A percentile compares a stretch with the other conserved stretches of the same genome.
Evolutionary conservation across 2,888 invertebrate genomes (phyloP).

Genomic region (Omphaloscelis lunosa): DNA sequence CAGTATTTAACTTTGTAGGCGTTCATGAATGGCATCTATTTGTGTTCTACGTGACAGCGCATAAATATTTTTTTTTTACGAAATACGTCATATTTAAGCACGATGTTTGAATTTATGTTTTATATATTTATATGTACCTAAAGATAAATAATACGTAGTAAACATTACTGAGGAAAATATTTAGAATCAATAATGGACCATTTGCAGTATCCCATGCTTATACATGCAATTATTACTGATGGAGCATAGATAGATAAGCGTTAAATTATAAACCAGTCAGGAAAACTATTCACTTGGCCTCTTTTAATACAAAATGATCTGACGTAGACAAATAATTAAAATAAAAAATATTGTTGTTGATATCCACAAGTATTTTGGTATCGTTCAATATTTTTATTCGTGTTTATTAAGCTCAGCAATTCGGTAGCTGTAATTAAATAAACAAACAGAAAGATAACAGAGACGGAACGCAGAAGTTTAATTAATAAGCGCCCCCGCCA

Average conservation of each 20-base stretch:
- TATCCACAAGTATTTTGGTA: constrained; percentile 5
- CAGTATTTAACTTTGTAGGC: constrained; percentile 24
- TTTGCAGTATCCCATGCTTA: not conserved
- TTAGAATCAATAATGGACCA: not conserved
- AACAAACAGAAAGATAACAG: constrained; percentile 38
- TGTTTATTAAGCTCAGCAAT: constrained; percentile 22
- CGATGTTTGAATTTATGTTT: not conserved
- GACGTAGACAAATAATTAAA: not conserved
- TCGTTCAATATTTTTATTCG: constrained; percentile 10
- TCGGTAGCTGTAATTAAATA: constrained; percentile 38
- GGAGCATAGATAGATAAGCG: not conserved
- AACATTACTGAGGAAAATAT: not conserved
- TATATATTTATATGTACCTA: not conserved
- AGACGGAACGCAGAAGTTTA: constrained; percentile 45
- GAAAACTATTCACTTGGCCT: not conserved
- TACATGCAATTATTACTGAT: not conserved
- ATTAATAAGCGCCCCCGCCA: constrained; percentile 34
- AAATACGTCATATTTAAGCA: constrained; percentile 1
- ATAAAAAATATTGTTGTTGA: not conserved
- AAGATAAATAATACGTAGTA: too few species aligned
- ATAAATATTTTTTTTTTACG: constrained; percentile 15
- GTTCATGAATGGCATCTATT: constrained; percentile 15
- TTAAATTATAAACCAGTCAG: not conserved
- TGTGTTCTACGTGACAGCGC: constrained; percentile 36
- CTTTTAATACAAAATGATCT: not conserved